phyloP scores from a whole-genome alignment of 2,113 vertebrate genomes.

The Origma solitaria region DNA sequence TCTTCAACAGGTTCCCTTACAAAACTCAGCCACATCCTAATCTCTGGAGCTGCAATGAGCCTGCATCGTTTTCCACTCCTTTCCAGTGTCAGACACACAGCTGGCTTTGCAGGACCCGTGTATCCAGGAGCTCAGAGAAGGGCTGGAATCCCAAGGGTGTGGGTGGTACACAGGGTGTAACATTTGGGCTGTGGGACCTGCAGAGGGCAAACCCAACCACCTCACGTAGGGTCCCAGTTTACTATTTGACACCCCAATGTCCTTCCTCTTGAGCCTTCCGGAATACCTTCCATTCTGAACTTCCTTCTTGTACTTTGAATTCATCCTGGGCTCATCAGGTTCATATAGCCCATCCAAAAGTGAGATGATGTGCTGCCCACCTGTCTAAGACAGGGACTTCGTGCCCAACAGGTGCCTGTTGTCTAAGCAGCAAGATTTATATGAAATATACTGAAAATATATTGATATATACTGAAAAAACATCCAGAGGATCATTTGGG shows the following conservation, averaged over 20 bases:
- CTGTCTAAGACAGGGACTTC: neutral
- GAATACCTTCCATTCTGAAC: neutral
- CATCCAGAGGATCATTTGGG: neutral
- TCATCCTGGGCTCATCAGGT: neutral
- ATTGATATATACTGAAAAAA: neutral
- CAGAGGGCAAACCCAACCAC: neutral
- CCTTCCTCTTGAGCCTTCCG: neutral
- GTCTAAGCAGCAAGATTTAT: neutral
- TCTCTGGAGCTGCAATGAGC: neutral
- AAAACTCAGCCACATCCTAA: neutral
- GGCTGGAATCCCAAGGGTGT: neutral
- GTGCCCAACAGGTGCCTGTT: accelerated
- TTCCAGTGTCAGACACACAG: neutral
- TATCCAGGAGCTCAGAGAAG: neutral
- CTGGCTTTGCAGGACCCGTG: neutral
- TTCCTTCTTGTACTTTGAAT: neutral
- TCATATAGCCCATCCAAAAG: neutral
- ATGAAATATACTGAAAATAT: neutral
- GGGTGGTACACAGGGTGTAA: neutral
- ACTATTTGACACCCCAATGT: neutral
- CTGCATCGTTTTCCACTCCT: neutral
- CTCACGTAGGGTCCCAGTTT: neutral
- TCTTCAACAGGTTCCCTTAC: neutral
- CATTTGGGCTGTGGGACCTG: accelerated
- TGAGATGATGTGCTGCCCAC: neutral